Conservation (phyloP, 1,140 invertebrate genomes). For the Triops longicaudatus region DNA sequence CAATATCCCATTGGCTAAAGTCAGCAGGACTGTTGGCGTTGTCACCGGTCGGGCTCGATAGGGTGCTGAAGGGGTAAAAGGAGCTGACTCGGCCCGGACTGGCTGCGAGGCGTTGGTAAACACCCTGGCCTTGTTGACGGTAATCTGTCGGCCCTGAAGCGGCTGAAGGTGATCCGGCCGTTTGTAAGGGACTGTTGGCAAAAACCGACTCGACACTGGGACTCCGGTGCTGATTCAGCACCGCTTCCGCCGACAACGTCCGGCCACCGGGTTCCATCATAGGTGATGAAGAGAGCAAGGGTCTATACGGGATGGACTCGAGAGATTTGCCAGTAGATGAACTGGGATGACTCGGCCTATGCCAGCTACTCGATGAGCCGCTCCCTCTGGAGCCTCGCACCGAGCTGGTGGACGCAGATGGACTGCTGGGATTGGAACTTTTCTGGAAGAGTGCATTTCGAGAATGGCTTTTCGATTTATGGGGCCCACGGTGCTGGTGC, state of each 20-base stretch:
- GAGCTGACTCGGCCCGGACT: neutral
- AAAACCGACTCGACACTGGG: neutral
- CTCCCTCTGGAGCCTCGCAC: neutral
- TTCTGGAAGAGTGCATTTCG: constrained; percentile 2
- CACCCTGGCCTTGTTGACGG: neutral
- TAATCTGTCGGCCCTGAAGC: neutral
- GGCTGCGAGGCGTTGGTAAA: neutral
- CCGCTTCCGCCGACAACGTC: neutral
- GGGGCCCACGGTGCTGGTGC: constrained; percentile 3
- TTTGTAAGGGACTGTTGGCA: neutral
- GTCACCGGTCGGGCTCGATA: neutral
- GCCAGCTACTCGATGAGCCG: constrained; percentile 4
- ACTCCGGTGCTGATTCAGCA: constrained; percentile 4
- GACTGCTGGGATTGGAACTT: neutral
- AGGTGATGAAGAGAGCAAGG: constrained; percentile 3
- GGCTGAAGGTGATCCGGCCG: neutral
- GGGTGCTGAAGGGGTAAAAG: neutral
- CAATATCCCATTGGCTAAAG: neutral
- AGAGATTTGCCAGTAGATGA: constrained; percentile 15
- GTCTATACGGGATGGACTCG: neutral
- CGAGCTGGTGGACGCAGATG: neutral
- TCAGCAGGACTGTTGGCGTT: neutral
- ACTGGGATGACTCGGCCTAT: neutral
- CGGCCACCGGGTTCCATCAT: neutral
- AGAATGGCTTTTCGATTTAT: neutral